Conservation (phyloP, 2,888 invertebrate genomes). For the Parnassius smintheus region DNA sequence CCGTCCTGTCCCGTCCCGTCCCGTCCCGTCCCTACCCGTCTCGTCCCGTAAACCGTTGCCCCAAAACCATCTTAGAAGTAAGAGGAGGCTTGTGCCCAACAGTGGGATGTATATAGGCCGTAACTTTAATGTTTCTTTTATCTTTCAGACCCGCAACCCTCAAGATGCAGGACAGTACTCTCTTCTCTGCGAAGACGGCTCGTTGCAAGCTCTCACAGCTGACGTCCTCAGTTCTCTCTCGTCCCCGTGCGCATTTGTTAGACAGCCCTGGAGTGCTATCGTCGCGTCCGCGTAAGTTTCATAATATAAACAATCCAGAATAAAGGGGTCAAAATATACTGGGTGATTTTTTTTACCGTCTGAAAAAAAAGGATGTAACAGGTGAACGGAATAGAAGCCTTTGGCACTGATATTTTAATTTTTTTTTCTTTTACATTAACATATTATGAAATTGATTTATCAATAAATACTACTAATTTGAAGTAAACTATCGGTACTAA, state of each 20-base stretch:
- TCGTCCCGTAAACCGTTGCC: background rate
- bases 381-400: no score
- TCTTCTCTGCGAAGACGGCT: conserved; percentile 85
- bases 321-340: no score
- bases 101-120: background rate
- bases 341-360: no score
- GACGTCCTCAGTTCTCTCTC: conserved; percentile 34
- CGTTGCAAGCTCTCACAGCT: conserved; percentile 71
- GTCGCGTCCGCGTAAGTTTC: conserved; percentile 75
- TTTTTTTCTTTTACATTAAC: no score
- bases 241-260: conserved; percentile 82
- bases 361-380: no score
- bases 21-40: background rate
- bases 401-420: no score
- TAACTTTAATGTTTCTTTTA: background rate
- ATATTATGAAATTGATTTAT: no score
- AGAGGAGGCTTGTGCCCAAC: background rate
- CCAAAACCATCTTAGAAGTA: background rate
- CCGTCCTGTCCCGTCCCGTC: background rate
- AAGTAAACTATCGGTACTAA: no score
- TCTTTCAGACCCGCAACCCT: conserved; percentile 50
- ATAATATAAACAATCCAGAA: no score
- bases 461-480: no score
- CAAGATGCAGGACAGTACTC: conserved; percentile 67
- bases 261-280: conserved; percentile 82